Conservation (phyloP, 2,797 vertebrate genomes). For the Smutsia temminckii region DNA sequence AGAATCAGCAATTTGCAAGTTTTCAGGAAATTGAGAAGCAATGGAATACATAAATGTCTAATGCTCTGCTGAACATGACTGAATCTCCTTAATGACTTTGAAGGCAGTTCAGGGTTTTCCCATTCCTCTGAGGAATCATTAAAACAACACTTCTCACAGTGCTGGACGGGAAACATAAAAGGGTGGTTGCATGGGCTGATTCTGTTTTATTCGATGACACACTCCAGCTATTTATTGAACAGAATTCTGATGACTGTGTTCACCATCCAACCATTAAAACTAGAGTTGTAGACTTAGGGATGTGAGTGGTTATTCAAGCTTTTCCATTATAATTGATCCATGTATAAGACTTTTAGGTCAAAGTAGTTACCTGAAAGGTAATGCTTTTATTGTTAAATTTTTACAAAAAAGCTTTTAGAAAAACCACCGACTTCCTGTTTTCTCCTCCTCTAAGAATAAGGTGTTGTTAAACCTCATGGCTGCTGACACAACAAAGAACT, state of each 20-base stretch:
- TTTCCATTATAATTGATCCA: not conserved
- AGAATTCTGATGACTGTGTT: constrained; percentile 42
- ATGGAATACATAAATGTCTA: constrained; percentile 30
- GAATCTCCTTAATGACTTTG: constrained; percentile 59
- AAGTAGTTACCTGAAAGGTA: not conserved
- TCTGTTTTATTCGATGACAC: not conserved
- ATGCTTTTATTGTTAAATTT: not conserved
- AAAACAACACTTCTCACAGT: constrained; percentile 29
- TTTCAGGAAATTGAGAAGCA: constrained; percentile 62
- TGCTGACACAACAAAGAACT: not conserved
- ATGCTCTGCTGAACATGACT: constrained; percentile 49
- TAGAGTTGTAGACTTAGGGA: not conserved
- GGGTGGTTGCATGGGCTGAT: not conserved
- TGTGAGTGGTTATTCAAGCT: not conserved
- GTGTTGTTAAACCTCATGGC: not conserved
- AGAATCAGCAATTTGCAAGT: constrained; percentile 44
- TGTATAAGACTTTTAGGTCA: not conserved
- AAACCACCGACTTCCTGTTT: not conserved
- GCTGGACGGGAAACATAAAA: not conserved
- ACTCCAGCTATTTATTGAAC: constrained; percentile 23
- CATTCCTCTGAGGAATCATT: constrained; percentile 49
- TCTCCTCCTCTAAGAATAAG: not conserved
- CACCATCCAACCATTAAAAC: not conserved
- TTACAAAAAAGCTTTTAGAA: not conserved
- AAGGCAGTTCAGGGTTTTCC: constrained; percentile 55